These are phyloP conservation scores for Sphecodes monilicornis DNA, from an alignment of 2,888 invertebrate species.

Conservation along the genomic window DNA sequence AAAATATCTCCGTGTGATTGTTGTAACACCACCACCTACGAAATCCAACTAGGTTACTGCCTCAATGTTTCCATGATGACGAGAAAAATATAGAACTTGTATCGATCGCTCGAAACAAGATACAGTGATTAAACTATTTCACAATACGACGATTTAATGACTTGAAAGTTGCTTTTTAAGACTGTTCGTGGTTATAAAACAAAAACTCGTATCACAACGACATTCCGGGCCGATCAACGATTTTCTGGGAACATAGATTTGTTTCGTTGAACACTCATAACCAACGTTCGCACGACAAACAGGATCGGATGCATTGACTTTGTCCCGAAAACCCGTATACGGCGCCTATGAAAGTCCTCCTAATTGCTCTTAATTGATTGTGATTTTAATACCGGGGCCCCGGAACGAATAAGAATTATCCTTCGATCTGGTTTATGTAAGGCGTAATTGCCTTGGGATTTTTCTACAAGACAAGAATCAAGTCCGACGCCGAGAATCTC, in stretches of 20 bases:
- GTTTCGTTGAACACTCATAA: not conserved
- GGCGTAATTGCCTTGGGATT: not conserved
- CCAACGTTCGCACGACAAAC: not conserved
- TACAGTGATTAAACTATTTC: not conserved
- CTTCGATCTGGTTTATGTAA: slow-evolving; percentile 20
- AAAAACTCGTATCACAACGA: not conserved
- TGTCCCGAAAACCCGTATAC: not conserved
- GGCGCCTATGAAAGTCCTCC: not conserved
- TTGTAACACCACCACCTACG: not conserved
- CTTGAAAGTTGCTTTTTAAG: not conserved
- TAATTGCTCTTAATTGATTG: slow-evolving; percentile 13
- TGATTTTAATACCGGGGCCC: not conserved
- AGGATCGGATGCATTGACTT: not conserved
- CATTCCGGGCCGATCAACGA: not conserved
- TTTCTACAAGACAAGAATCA: slow-evolving; percentile 1
- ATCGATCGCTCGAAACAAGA: not conserved
- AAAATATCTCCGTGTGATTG: not conserved
- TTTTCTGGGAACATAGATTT: not conserved
- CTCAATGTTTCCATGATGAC: not conserved
- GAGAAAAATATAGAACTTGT: not conserved
- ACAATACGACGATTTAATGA: not conserved
- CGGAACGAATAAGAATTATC: slow-evolving; percentile 2
- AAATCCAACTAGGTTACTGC: not conserved
- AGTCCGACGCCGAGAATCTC: not conserved
- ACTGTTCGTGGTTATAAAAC: not conserved